Base-by-base conservation (phyloP, 2,797 vertebrate genomes). In the Hephaestus fuliginosus region DNA sequence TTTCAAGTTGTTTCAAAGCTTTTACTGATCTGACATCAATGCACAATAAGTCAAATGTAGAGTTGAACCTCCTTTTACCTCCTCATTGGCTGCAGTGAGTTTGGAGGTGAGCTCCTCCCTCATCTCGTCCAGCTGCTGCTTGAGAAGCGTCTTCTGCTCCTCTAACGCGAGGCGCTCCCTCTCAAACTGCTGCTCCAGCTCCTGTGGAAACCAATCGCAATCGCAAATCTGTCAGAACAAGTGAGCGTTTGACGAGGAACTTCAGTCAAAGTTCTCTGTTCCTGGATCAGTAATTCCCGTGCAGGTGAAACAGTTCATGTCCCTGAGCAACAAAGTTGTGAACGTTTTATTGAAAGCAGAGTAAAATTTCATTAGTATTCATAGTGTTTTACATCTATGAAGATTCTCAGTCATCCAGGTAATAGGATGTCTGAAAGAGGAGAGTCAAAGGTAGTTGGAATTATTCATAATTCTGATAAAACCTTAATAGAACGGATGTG, bases 151-250 rank as follows among this genome's bases (percentile, higher is more conserved):
- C 92, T 98, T 98, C 93, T 98, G 96, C 25, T 97, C 97, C 93
- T 99, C 97, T 90, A 99, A 93, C 28, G 94, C 95, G 30, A 92
- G 89, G 41, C 96, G 97, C 89, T 99, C 97, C 76, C 92, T 96
- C 93, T 97, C 96, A 89, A 98, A 97, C 89, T 97, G 96, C 94
- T 98, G 97, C 85, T 99, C 97, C 93, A 99, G 90, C 82, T 99
- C 98, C 98, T 99, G 92, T 3, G 30, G 67, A 36, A 66, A 81
- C 39, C 43, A 66, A 70, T 33, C 48, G 77, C 1, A 44, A 15
- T 61, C 25, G 49, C 9, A 41, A 25, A 41, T 70, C 11, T 10
- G 56, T 78, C 56, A 65, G 5, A 28, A 18, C 39, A 25, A 46
- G 36, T 44, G 33, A 44, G 36, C 52, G 6, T 36, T 28, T 3